Percentiles rank a stretch among this genome's conserved stretches.
phyloP scores from a whole-genome alignment of 1,140 invertebrate species.

The Myzus persicae region DNA sequence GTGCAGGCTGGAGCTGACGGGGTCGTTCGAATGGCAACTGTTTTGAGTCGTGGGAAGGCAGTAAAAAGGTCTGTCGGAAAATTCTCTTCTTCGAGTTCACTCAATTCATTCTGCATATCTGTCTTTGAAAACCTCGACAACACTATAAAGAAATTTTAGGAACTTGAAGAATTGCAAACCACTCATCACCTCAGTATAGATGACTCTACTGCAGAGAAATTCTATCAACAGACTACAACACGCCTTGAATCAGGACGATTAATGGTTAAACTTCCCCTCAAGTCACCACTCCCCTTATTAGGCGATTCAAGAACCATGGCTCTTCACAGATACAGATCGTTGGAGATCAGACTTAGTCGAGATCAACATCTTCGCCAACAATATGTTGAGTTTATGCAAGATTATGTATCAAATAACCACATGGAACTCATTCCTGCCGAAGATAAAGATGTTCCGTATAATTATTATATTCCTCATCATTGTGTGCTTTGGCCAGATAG shows the following conservation, averaged over 20 bases:
- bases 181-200: not conserved
- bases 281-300: not conserved
- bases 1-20: too few species aligned
- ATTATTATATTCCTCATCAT: constrained; percentile 21
- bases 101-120: not conserved
- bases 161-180: not conserved
- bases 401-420: not conserved
- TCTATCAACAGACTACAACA: constrained; percentile 16
- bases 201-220: not conserved
- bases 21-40: too few species aligned
- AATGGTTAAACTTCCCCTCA: constrained; percentile 7
- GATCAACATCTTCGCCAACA: not conserved
- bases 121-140: not conserved
- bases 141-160: not conserved
- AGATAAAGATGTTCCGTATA: not conserved
- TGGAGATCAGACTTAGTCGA: not conserved
- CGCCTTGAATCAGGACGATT: not conserved
- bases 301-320: not conserved
- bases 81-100: not conserved
- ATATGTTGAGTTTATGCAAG: constrained; percentile 12
- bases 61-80: too few species aligned
- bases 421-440: not conserved
- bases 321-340: not conserved
- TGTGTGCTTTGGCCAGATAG: not conserved
- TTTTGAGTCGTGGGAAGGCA: too few species aligned